Evolutionary conservation across 2,888 invertebrate species (phyloP).

Genomic region (Helleia helle): DNA sequence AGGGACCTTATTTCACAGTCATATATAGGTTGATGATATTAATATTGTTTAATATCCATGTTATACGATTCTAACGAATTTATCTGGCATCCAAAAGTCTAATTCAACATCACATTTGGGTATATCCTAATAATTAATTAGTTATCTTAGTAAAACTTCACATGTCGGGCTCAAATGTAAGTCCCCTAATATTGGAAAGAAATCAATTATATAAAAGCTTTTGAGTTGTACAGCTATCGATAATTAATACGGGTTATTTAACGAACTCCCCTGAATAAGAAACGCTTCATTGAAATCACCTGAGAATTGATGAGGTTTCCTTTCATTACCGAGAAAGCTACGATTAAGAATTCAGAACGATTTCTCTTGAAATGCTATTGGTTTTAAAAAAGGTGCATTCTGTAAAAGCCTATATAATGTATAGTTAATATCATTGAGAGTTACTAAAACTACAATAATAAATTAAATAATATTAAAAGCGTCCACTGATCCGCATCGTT

Average conservation of each 20-base stretch:
- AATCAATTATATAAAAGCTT: conserved; percentile 41
- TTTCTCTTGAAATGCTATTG: conserved; percentile 16
- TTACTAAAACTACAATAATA: no score
- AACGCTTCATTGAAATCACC: conserved; percentile 52
- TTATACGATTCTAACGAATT: no score
- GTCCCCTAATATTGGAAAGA: no score
- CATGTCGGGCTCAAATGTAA: conserved; percentile 1
- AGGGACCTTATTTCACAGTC: no score
- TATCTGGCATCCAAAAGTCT: no score
- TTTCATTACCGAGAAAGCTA: conserved; percentile 18
- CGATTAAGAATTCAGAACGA: conserved; percentile 19
- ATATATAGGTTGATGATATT: no score
- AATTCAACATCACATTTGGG: no score
- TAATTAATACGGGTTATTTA: conserved; percentile 62
- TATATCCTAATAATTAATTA: no score
- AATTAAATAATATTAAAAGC: no score
- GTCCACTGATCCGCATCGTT: no score
- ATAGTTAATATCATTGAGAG: not conserved
- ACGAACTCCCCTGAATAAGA: conserved; percentile 48
- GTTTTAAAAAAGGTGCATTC: not conserved
- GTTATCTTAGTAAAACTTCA: no score
- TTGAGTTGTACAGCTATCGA: conserved; percentile 42
- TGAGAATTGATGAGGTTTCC: conserved; percentile 43
- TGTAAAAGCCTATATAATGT: not conserved
- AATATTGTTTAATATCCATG: no score